These are phyloP conservation scores for Herminia tarsipennalis DNA, from an alignment of 2,888 invertebrate species.

Conservation along the genomic window DNA sequence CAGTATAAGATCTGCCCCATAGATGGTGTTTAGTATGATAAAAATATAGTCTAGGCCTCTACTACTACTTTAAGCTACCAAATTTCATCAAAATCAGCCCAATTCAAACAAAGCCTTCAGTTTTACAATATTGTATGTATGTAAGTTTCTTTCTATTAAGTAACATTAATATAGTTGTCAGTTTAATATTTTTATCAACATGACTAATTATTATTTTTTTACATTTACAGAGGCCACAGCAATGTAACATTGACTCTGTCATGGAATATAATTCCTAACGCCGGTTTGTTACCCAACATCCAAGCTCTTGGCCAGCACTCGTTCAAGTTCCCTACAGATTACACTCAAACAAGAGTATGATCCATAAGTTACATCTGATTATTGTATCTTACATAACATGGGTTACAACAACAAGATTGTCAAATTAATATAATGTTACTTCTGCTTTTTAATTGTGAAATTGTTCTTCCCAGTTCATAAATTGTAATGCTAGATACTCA, in stretches of 20 bases:
- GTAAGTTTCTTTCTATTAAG: no score
- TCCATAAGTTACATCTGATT: slow-evolving; percentile 51
- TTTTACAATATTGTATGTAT: no score
- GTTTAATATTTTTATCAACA: no score
- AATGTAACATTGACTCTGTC: slow-evolving; percentile 98
- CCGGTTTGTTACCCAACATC: slow-evolving; percentile 96
- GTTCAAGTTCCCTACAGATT: slow-evolving; percentile 96
- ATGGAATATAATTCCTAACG: slow-evolving; percentile 99
- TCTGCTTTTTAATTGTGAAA: slow-evolving; percentile 47
- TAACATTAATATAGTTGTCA: no score
- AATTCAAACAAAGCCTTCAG: no score
- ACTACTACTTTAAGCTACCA: no score
- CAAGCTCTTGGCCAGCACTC: slow-evolving; percentile 93
- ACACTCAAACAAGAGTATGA: slow-evolving; percentile 88
- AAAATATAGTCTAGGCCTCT: no score
- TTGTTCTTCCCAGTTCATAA: slow-evolving; percentile 7
- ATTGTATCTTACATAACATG: slow-evolving; percentile 36
- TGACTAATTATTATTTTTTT: neutral
- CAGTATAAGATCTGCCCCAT: no score
- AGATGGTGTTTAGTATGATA: no score
- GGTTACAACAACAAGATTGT: slow-evolving; percentile 52
- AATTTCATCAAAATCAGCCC: no score
- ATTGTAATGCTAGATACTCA: neutral
- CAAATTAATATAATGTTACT: slow-evolving; percentile 53
- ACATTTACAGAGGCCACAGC: slow-evolving; percentile 90